Evolutionary conservation across 2,888 invertebrate species (phyloP).

Genomic region (Emmelina monodactyla): DNA sequence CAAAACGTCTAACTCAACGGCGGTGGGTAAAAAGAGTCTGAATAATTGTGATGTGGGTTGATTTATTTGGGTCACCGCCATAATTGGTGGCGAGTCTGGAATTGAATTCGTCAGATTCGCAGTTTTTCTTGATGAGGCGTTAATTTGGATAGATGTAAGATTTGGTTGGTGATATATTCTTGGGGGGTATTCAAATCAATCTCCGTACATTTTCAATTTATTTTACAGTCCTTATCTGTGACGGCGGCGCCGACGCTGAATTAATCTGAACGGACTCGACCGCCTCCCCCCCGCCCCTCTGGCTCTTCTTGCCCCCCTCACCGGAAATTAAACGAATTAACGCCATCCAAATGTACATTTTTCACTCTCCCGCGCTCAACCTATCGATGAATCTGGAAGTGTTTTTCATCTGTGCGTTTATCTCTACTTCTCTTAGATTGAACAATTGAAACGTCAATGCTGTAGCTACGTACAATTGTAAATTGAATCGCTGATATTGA

Average conservation of each 20-base stretch:
- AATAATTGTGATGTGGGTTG: constrained; percentile 1
- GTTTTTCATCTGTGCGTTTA: constrained; percentile 62
- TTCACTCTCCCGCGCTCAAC: constrained; percentile 61
- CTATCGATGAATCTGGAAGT: constrained; percentile 58
- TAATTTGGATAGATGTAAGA: constrained; percentile 27
- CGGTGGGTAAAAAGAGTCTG: not conserved
- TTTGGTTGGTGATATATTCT: constrained; percentile 47
- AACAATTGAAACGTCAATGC: constrained; percentile 62
- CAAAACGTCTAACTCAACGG: not conserved
- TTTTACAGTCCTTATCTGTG: constrained; percentile 65
- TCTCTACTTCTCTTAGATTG: constrained; percentile 58
- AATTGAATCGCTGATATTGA: constrained; percentile 60
- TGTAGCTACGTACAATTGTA: constrained; percentile 59
- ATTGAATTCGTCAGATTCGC: constrained; percentile 36
- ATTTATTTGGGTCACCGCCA: constrained; percentile 13
- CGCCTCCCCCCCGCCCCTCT: constrained; percentile 25
- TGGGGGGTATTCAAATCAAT: constrained; percentile 64
- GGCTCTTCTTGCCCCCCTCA: no score
- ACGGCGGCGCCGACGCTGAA: constrained; percentile 60
- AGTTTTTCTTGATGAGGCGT: constrained; percentile 28
- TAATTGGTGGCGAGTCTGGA: constrained; percentile 29
- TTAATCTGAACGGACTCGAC: constrained; percentile 58
- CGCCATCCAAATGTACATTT: constrained; percentile 67
- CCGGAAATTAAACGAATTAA: constrained; percentile 69
- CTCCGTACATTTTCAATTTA: constrained; percentile 68